Conservation (phyloP, 1,140 invertebrate genomes). For the Cepaea nemoralis region DNA sequence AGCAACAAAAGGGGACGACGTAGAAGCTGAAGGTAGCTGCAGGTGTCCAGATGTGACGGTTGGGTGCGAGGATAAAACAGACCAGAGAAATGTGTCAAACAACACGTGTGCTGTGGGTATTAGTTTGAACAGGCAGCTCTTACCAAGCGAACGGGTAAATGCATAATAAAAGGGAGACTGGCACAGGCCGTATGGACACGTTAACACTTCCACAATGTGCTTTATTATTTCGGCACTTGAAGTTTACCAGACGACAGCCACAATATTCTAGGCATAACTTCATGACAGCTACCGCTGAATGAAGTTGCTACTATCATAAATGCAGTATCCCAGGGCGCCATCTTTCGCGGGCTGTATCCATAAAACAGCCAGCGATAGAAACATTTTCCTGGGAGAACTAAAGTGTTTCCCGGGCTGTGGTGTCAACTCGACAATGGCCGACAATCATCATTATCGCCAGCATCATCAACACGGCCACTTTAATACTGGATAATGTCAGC, state of each 20-base stretch:
- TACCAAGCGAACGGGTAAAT: not conserved
- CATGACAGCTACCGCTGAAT: not conserved
- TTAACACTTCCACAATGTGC: not conserved
- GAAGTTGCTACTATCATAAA: not conserved
- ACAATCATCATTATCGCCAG: not conserved
- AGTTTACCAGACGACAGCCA: not conserved
- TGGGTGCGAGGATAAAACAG: too few relatives aligned
- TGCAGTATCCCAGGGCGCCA: not conserved
- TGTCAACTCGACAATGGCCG: not conserved
- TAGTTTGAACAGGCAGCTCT: not conserved
- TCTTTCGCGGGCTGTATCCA: not conserved
- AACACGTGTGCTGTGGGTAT: not conserved
- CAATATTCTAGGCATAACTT: not conserved
- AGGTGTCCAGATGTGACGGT: too few relatives aligned
- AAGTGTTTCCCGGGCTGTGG: not conserved
- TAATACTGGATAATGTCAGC: not conserved
- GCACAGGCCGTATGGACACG: not conserved
- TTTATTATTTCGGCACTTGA: not conserved
- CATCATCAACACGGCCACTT: not conserved
- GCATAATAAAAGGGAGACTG: not conserved
- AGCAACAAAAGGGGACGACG: too few relatives aligned
- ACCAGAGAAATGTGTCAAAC: not conserved
- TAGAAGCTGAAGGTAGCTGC: too few relatives aligned
- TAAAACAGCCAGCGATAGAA: not conserved
- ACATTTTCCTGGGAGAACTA: not conserved